These are phyloP conservation scores for Himalopsyche anomala DNA, from an alignment of 2,888 invertebrate genomes.

Conservation along the genomic window DNA sequence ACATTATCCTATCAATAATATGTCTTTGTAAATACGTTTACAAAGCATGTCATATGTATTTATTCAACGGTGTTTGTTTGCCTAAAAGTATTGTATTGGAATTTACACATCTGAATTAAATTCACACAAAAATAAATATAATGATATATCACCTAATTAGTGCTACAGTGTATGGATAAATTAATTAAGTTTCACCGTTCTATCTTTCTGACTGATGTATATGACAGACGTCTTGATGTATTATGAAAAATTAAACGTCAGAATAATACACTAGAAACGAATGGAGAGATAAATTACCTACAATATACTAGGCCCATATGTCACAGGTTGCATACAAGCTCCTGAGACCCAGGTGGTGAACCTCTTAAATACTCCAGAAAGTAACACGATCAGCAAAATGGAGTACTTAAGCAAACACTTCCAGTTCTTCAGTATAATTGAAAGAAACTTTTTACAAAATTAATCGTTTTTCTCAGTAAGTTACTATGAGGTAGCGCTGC, in stretches of 20 bases:
- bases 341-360: background rate
- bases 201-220: background rate
- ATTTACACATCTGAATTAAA: too few relatives aligned
- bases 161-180: too few relatives aligned
- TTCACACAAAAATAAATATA: too few relatives aligned
- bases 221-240: constrained; percentile 3
- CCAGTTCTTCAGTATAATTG: background rate
- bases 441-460: background rate
- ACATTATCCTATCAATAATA: too few relatives aligned
- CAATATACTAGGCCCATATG: background rate
- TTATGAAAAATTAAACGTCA: constrained; percentile 5
- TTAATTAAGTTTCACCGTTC: too few relatives aligned
- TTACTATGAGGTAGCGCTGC: too few relatives aligned
- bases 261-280: background rate
- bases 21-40: too few relatives aligned
- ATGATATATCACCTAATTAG: too few relatives aligned
- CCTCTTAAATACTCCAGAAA: background rate
- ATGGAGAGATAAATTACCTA: background rate
- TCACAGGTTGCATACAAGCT: constrained; percentile 1
- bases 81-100: too few relatives aligned
- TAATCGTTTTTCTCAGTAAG: too few relatives aligned
- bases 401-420: background rate
- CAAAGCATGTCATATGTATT: too few relatives aligned
- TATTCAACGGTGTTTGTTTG: too few relatives aligned
- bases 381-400: constrained; percentile 12